Conservation (phyloP, 2,113 vertebrate genomes). For the Accipiter virgatus region DNA sequence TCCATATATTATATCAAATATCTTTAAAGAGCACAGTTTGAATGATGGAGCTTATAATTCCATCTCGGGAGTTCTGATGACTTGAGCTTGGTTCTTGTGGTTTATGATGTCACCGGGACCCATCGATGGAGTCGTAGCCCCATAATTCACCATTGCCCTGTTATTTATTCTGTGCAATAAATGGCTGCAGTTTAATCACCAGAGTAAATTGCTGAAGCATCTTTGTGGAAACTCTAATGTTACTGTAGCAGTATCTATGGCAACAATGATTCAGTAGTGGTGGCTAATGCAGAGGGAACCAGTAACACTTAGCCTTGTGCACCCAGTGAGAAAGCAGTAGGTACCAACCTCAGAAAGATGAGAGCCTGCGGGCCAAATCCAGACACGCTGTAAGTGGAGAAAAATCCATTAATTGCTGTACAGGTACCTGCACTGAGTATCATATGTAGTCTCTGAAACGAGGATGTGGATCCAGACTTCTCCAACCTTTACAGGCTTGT, state of each 20-base stretch:
- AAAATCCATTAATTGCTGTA: neutral
- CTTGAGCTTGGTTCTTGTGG: slow-evolving; percentile 58
- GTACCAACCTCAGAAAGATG: neutral
- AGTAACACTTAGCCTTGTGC: neutral
- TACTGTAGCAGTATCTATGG: slow-evolving; percentile 8
- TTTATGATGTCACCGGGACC: slow-evolving; percentile 51
- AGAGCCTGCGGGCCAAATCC: neutral
- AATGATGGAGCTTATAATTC: slow-evolving; percentile 42
- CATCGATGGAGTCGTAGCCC: slow-evolving; percentile 54
- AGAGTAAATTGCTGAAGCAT: slow-evolving; percentile 59
- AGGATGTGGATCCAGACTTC: neutral
- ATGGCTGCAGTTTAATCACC: slow-evolving; percentile 62
- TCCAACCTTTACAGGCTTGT: neutral
- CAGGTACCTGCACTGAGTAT: neutral
- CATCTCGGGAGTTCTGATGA: slow-evolving; percentile 38
- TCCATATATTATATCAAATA: neutral
- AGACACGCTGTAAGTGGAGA: neutral
- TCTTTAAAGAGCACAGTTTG: slow-evolving; percentile 32
- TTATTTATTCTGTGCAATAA: slow-evolving; percentile 63
- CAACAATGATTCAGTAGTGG: neutral
- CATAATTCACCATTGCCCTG: slow-evolving; percentile 46
- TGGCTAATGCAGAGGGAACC: neutral
- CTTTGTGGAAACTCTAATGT: slow-evolving; percentile 59
- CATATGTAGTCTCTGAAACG: neutral
- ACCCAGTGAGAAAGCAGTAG: neutral